A percentile compares a stretch with the other conserved stretches of the same genome.
Evolutionary conservation across 2,113 vertebrate species (phyloP).

Genomic region (Caloenas nicobarica): DNA sequence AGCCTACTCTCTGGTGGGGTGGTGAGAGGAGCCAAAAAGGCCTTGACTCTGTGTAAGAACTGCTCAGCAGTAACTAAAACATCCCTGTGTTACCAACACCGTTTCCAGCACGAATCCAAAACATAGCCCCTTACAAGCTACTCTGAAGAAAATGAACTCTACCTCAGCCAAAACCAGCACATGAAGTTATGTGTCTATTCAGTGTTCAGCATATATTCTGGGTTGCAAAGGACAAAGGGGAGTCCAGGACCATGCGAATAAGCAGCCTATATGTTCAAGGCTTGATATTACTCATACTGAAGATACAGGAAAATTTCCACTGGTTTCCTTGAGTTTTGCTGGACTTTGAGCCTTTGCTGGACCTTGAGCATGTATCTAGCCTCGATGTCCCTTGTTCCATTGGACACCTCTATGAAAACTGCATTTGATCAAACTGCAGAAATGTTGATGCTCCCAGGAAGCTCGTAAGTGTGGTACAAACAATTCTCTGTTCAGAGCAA

Average conservation of each 20-base stretch:
- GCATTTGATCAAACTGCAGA: not conserved
- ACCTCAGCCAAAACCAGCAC: too few species aligned
- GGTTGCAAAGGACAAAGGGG: not conserved
- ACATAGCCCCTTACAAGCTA: too few species aligned
- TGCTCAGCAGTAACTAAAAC: too few species aligned
- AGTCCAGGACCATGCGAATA: not conserved
- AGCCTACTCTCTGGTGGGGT: too few species aligned
- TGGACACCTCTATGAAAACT: not conserved
- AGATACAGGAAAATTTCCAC: not conserved
- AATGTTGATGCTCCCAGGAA: not conserved
- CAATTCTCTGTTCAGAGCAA: not conserved
- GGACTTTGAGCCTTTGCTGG: not conserved
- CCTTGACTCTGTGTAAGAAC: too few species aligned
- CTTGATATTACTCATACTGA: not conserved
- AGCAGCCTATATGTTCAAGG: not conserved
- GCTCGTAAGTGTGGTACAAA: not conserved
- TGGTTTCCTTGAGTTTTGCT: not conserved
- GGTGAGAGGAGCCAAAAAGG: too few species aligned
- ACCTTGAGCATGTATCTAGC: not conserved
- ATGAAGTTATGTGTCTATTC: not conserved
- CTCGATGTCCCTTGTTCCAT: not conserved
- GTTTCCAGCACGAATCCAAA: too few species aligned
- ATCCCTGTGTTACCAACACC: too few species aligned
- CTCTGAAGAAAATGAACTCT: too few species aligned
- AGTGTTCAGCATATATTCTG: not conserved